Evolutionary conservation across 2,797 vertebrate species (phyloP), one percentile per base, ranked within the genome.

Genomic region (Gambusia yucatana): DNA sequence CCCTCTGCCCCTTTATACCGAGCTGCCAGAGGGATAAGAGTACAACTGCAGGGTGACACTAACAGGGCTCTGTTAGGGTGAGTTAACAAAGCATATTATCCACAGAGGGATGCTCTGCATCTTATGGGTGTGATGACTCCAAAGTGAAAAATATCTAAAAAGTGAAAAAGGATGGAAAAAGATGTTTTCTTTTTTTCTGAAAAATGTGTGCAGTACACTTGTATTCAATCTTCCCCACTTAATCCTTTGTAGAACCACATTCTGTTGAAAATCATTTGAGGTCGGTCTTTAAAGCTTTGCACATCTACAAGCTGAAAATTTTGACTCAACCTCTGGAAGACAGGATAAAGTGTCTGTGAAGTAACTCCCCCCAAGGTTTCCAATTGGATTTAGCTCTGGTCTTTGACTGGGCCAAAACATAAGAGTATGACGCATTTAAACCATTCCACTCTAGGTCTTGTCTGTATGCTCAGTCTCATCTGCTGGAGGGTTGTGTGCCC

Each of bases 1-100:
- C 67, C 74, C 90, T 92, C 88, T 84, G 78, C 87, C 84, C 72
- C 79, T 75, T 82, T 67, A 80, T 83, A 83, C 86, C 76, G 82
- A 63, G 61, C 44, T 89, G 85, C 84, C 85, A 91, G 84, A 88
- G 67, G 41, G 91, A 92, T 92, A 86, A 89, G 85, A 88, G 89
- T 81, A 70, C 89, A 79, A 90, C 91, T 91, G 87, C 86, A 89
- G 91, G 90, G 90, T 90, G 39, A 65, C 73, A 75, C 50, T 25
- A 52, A 52, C 52, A 65, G 76, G 75, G 85, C 8, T 25, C 22
- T 52, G 50, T 52, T 52, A 73, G 78, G 46, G 82, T 77, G 79
- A 78, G 75, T 82, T 69, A 81, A 87, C 6, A 76, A 77, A 86
- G 85, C 70, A 76, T 72, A 86, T 88, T 75, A 87, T 75, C 77